Conservation (phyloP, 2,888 invertebrate genomes). For the Thyatira batis region DNA sequence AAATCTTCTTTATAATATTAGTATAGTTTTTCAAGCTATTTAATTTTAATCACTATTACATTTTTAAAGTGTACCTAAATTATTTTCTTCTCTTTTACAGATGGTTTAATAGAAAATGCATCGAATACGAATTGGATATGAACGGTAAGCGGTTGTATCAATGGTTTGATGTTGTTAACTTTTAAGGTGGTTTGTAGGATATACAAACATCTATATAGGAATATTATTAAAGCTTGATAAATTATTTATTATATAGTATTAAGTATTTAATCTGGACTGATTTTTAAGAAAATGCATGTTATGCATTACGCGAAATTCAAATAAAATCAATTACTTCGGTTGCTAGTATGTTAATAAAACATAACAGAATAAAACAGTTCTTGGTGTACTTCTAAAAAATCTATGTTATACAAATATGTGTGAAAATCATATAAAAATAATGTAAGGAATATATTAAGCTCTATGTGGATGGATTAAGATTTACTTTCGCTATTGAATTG, state of each 20-base stretch:
- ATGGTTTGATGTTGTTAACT: conserved; percentile 82
- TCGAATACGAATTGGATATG: conserved; percentile 69
- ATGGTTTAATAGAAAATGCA: conserved; percentile 67
- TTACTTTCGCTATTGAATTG: conserved; percentile 6
- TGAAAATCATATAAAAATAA: background rate
- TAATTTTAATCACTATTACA: too few relatives aligned
- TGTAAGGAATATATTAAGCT: background rate
- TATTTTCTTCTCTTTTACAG: conserved; percentile 29
- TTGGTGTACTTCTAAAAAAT: too few relatives aligned
- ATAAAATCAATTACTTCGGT: too few relatives aligned
- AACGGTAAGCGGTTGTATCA: conserved; percentile 63
- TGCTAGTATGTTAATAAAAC: too few relatives aligned
- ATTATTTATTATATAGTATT: background rate
- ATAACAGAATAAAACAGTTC: too few relatives aligned
- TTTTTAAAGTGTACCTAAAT: background rate
- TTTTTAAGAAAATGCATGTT: too few relatives aligned
- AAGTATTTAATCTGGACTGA: too few relatives aligned
- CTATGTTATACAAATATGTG: background rate
- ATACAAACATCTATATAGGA: too few relatives aligned
- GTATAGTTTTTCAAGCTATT: too few relatives aligned
- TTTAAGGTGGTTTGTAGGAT: conserved; percentile 33
- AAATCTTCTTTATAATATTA: too few relatives aligned
- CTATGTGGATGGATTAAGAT: background rate
- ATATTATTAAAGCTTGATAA: background rate
- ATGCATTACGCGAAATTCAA: too few relatives aligned